phyloP scores from a whole-genome alignment of 2,888 invertebrate species.

The Eupeodes latifasciatus region DNA sequence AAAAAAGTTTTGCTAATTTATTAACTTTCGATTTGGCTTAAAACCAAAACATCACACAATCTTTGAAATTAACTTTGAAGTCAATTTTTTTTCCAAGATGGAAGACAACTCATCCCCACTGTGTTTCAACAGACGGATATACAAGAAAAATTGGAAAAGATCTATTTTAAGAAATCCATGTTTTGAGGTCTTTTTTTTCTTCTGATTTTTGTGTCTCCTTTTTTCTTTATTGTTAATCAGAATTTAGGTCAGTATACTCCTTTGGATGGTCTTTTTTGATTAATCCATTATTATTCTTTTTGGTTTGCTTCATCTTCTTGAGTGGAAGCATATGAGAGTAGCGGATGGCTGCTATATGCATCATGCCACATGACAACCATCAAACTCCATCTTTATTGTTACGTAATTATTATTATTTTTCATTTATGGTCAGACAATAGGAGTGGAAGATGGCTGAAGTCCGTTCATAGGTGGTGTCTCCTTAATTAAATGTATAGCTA shows the following conservation, averaged over 20 bases:
- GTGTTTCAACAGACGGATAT: background rate
- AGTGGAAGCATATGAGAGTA: background rate
- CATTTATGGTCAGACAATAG: slow-evolving; percentile 38
- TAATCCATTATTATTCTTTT: slow-evolving; percentile 15
- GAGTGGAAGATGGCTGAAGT: slow-evolving; percentile 6
- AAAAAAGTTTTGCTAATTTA: background rate
- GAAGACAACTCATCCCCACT: background rate
- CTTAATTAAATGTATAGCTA: background rate
- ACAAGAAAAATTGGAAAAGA: slow-evolving; percentile 14
- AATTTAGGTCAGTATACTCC: slow-evolving; percentile 66
- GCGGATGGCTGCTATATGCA: background rate
- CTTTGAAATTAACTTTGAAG: too few species aligned
- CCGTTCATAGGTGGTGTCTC: slow-evolving; percentile 5
- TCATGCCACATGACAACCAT: background rate
- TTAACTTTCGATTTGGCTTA: background rate
- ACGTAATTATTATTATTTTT: background rate
- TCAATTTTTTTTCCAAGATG: background rate
- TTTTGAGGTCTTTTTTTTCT: background rate
- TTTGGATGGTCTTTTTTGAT: slow-evolving; percentile 40
- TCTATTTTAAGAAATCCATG: slow-evolving; percentile 63
- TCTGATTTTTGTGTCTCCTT: slow-evolving; percentile 13
- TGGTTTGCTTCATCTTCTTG: background rate
- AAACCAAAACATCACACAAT: background rate
- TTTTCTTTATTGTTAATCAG: slow-evolving; percentile 55
- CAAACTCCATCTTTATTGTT: slow-evolving; percentile 13